Evolutionary conservation across 2,797 vertebrate species (phyloP).

Genomic region (Argya squamiceps): DNA sequence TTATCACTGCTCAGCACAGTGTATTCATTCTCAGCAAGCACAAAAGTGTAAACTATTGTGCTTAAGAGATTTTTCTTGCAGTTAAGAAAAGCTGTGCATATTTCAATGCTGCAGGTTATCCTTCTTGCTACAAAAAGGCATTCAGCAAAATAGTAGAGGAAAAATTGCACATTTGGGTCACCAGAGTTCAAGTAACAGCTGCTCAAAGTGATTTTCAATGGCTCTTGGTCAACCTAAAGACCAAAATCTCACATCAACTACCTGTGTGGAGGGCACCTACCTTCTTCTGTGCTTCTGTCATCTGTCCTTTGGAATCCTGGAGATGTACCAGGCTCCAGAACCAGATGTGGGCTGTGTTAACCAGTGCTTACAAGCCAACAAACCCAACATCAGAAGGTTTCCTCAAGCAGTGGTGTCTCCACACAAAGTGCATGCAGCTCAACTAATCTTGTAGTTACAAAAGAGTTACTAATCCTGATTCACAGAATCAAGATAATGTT

Average conservation of each 20-base stretch:
- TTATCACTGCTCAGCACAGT: not conserved
- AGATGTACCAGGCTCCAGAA: not conserved
- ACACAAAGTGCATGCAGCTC: slow-evolving; percentile 20
- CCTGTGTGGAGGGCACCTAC: not conserved
- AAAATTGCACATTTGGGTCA: not conserved
- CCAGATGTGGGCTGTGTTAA: not conserved
- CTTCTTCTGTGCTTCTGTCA: not conserved
- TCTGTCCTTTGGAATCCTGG: not conserved
- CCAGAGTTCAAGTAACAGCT: not conserved
- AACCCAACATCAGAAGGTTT: not conserved
- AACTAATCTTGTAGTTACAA: not conserved
- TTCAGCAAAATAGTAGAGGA: not conserved
- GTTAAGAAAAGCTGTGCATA: not conserved
- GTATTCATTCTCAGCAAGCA: not conserved
- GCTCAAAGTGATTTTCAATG: not conserved
- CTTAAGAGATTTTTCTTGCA: not conserved
- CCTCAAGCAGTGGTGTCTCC: not conserved
- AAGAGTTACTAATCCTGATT: slow-evolving; percentile 33
- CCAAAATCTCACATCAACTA: not conserved
- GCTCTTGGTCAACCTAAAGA: not conserved
- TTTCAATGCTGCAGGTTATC: not conserved
- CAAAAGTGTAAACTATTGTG: not conserved
- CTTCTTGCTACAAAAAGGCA: not conserved
- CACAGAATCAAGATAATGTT: slow-evolving; percentile 64
- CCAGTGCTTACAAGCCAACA: not conserved